These are phyloP conservation scores for Acrocephalus scirpaceus DNA, from an alignment of 2,797 vertebrate species.

Conservation along the genomic window DNA sequence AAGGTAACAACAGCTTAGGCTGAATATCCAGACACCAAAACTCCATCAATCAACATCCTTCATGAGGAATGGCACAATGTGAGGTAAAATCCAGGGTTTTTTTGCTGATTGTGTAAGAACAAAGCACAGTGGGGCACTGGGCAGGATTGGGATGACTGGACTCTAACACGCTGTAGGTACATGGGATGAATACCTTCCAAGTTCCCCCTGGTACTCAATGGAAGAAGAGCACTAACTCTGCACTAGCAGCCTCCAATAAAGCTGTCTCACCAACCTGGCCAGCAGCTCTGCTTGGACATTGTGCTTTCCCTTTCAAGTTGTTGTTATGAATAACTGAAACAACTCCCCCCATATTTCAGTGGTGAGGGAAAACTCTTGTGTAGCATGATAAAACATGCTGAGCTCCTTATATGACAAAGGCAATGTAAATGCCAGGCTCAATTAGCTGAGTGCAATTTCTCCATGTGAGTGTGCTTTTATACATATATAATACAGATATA, in stretches of 20 bases:
- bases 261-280: background rate
- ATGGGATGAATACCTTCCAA: background rate
- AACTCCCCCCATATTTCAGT: background rate
- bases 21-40: background rate
- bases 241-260: background rate
- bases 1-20: background rate
- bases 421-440: background rate
- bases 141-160: background rate
- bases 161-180: background rate
- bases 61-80: background rate
- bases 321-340: background rate
- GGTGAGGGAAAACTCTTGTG: background rate
- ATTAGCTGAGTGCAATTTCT: background rate
- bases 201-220: background rate
- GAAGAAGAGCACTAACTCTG: background rate
- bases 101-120: background rate
- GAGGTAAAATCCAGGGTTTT: accelerated
- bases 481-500: background rate
- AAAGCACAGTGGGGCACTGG: background rate
- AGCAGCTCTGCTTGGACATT: background rate
- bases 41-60: background rate
- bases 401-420: background rate
- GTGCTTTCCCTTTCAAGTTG: background rate
- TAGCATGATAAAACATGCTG: background rate
- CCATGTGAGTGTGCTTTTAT: background rate